Evolutionary conservation across 2,797 vertebrate species (phyloP), one percentile per base, ranked within the genome.

Genomic region (Phoeniculus purpureus): DNA sequence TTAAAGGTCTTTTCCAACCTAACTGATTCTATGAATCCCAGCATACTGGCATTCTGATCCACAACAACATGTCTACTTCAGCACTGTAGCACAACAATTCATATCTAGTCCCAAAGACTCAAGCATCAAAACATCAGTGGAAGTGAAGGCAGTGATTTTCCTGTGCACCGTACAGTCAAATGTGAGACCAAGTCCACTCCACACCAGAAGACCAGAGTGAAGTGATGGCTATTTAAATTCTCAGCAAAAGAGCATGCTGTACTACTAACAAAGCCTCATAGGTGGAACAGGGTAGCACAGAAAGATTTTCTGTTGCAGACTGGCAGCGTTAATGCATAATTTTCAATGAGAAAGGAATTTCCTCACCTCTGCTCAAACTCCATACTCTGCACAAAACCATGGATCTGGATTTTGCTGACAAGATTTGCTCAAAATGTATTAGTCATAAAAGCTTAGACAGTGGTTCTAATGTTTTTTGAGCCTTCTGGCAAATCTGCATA

Each of bases 171-270:
- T 13, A 29, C 4, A 47, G 12, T 20, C 14, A 37, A 43, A 11
- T 17, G 7, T 19, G 68, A 73, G 23, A 60, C 20, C 13, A 48
- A 59, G 21, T 29, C 22, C 40, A 51, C 7, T 20, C 40, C 65
- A 32, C 16, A 58, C 5, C 32, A 47, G 31, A 77, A 37, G 9
- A 82, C 27, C 16, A 34, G 32, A 40, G 29, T 15, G 17, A 84
- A 48, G 29, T 6, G 25, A 51, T 61, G 25, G 8, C 5, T 8
- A 19, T 8, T 29, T 75, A 54, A 66, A 84, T 43, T 9, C 20
- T 50, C 22, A 32, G 7, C 12, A 4, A 13, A 6, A 55, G 5
- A 7, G 21, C 13, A 43, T 0, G 2, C 4, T 26, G 15, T 31
- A n/a, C 29, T 22, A 60, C 14, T 22, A 60, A 25, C 27, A 88